Evolutionary conservation across 2,113 vertebrate genomes (phyloP), one percentile per base, ranked within the genome.

Genomic region (Anarhynchus alexandrinus): DNA sequence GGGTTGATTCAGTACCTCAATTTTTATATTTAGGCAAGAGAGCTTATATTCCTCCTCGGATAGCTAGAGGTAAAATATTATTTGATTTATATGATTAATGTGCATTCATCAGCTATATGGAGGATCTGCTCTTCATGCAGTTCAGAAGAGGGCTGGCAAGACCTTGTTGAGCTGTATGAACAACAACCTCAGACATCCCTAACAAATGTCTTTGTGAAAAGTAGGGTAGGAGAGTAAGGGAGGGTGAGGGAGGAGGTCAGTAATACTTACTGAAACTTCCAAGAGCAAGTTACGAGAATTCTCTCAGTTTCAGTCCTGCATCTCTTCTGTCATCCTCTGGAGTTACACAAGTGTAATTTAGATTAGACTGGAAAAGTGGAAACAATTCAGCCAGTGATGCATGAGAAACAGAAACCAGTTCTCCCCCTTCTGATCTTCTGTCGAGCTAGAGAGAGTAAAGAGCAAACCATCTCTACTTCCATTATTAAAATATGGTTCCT

Each of bases 361-460:
- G 51, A 92, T 94, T 67, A 81, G 83, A 94, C 25, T 96, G 65
- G 86, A 96, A 92, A 88, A 16, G 90, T 90, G 79, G 92, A 94
- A 96, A 93, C 59, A 85, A 90, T 89, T 91, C 86, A 73, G 49
- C 12, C 71, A 88, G 67, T 74, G 66, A 85, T 93, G 87, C 85
- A 83, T 88, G 83, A 86, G 26, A 64, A 96, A 87, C 5, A 96
- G 78, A 95, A 97, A 73, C 15, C 64, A 83, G 36, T 70, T 88
- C 82, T 85, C 6, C 62, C 40, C 30, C 15, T 49, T 89, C 70
- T 82, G 57, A 92, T 96, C 36, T n/a, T 86, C 62, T 88, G 54
- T 69, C 5, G 6, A 91, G 70, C 58, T 15, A 82, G 25, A 84
- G 27, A 61, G n/a, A 87, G 25, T 64, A 93, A 88, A 95, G 36